Evolutionary conservation across 2,888 invertebrate genomes (phyloP), one percentile per base, ranked within the genome.

Genomic region (Mesochorus sp.): DNA sequence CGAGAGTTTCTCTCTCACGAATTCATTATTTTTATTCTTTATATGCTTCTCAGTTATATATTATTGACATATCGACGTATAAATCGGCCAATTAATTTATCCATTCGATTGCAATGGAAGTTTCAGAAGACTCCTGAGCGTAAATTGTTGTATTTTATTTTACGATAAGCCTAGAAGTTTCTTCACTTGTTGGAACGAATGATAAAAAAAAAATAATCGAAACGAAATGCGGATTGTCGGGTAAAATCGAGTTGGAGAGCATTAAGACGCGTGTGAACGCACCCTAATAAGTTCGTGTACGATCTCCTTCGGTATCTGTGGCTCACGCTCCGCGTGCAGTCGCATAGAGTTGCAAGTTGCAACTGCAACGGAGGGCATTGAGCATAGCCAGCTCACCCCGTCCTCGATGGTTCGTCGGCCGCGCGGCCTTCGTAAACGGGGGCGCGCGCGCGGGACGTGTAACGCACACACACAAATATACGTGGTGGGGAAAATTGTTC

Each of bases 361-460:
- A 37, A 55, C 53, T 55, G 66, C 53, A 62, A 47, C 62, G 34
- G 76, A 79, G 73, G 39, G 73, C 61, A 44, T 62, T 42, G 76
- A 76, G 71, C 76, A 14, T 77, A 82, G 82, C 81, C 81, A 82
- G 84, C 80, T 85, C 84, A 85, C 85, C 86, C 86, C 86, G 87
- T 87, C 87, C 88, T 85, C 88, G 87, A 82, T 78, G 84, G 88
- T 88, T 89, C 88, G 87, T 87, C 86, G 88, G 81, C 85, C 88
- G 81, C 73, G 80, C 83, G 88, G 86, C 89, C 89, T 90, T 88
- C 88, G 85, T 82, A 83, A 87, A 86, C 83, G 86, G 86, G 87
- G 86, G 82, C 87, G 87, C 82, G 85, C 82, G 85, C 82, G 78
- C 66, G 76, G 66, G 57, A 62, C 76, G 70, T 59, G 61, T 44